Conservation (phyloP, 2,888 invertebrate species). For the Drosophila robusta region DNA sequence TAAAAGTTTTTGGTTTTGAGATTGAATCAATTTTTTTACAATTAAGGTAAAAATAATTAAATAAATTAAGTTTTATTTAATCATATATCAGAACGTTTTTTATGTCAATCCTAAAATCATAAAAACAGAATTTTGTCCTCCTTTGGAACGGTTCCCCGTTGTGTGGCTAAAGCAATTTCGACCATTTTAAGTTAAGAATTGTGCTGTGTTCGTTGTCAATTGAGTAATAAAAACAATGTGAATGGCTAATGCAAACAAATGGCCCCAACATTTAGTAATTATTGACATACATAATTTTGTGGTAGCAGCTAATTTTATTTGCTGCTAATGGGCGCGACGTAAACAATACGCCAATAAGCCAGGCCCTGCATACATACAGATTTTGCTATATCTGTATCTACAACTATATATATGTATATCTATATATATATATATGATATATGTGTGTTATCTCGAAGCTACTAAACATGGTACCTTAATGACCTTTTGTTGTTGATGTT, state of each 20-base stretch:
- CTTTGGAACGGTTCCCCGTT: too few relatives aligned
- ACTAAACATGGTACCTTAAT: conserved; percentile 32
- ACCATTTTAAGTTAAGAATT: too few relatives aligned
- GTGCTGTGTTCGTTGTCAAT: background rate
- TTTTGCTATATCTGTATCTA: background rate
- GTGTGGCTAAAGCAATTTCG: too few relatives aligned
- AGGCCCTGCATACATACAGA: background rate
- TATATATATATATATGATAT: conserved; percentile 4
- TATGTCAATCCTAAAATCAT: too few relatives aligned
- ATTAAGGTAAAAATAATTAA: too few relatives aligned
- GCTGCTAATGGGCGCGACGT: conserved; percentile 30
- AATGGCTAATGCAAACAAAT: conserved; percentile 25
- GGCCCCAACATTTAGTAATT: conserved; percentile 31
- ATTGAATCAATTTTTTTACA: too few relatives aligned
- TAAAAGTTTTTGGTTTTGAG: too few relatives aligned
- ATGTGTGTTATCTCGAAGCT: conserved; percentile 32
- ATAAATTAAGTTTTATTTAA: too few relatives aligned
- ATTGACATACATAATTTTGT: conserved; percentile 54
- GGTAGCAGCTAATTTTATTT: conserved; percentile 30
- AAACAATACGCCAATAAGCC: conserved; percentile 16
- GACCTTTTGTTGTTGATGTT: conserved; percentile 31
- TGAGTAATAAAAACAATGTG: conserved; percentile 10
- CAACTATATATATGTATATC: background rate
- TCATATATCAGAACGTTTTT: too few relatives aligned
- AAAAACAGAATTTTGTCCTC: too few relatives aligned